Evolutionary conservation across 2,113 vertebrate genomes (phyloP), one percentile per base, ranked within the genome.

Genomic region (Apaloderma vittatum): DNA sequence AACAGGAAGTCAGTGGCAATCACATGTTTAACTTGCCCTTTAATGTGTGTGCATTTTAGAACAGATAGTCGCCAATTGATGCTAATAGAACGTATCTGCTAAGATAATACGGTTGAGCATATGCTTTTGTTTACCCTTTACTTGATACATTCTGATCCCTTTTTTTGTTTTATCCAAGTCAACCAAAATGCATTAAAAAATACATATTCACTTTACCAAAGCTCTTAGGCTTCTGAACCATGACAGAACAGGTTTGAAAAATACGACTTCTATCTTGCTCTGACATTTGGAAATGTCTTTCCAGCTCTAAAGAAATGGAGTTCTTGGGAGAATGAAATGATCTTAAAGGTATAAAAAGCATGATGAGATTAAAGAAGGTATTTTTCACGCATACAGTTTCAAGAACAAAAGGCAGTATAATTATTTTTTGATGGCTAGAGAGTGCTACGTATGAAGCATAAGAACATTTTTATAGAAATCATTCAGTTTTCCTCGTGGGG

Each of bases 11-110:
- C 70, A 72, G 18, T 62, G 54, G 66, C 51, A 93, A 86, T 74
- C 21, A 45, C 46, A 22, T 86, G 29, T 95, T 97, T 95, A 86
- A 93, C 46, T 68, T 90, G 82, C 37, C 29, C 40, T 94, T 90
- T 93, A 91, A 93, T 86, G 22, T 45, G 74, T 88, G 81, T 89
- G 74, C 36, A 34, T 94, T 94, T 94, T 81, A 91, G 51, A 87
- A 78, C 13, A 87, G 34, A 52, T 48, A 73, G 43, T 81, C 67
- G 88, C 29, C 67, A 77, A 32, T 1, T 68, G 65, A 95, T 86
- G 55, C 32, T 91, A 90, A 86, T 71, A 88, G 12, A 85, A 81
- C 3, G 0, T 91, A 93, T 65, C 34, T 80, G 26, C 29, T 88
- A 76, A 95, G 66, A 94, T 94, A 96, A 86, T 52, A 79, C 1